These are phyloP conservation scores for Lipotes vexillifer DNA, from an alignment of 2,113 vertebrate species.

Conservation along the genomic window DNA sequence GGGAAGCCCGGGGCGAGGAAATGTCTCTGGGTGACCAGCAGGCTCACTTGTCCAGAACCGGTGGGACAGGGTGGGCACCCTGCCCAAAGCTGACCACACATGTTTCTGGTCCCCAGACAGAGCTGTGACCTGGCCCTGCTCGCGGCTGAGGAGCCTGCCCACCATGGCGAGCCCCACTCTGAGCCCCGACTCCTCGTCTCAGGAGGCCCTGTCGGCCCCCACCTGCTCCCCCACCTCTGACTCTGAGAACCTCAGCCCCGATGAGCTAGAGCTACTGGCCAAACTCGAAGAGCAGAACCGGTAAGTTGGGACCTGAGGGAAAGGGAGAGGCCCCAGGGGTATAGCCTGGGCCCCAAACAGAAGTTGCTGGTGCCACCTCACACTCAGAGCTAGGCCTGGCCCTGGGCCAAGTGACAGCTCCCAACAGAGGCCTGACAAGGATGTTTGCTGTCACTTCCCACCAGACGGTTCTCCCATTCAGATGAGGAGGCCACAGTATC, in stretches of 20 bases:
- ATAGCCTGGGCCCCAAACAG: neutral
- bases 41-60: neutral
- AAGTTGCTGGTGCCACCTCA: neutral
- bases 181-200: conserved; percentile 94
- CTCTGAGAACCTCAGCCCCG: conserved; percentile 94
- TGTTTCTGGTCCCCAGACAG: conserved; percentile 53
- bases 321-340: accelerated
- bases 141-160: conserved; percentile 58
- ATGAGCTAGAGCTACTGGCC: conserved; percentile 94
- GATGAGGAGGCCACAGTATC: neutral
- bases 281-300: conserved; percentile 98
- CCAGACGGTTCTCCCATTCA: neutral
- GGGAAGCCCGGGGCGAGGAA: neutral
- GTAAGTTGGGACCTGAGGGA: conserved; percentile 70
- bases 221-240: conserved; percentile 87
- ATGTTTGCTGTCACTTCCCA: neutral
- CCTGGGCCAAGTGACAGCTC: neutral
- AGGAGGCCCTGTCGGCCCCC: conserved; percentile 88
- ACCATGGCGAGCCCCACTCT: conserved; percentile 89
- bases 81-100: neutral
- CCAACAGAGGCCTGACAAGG: neutral
- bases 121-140: conserved; percentile 39
- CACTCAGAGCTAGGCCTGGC: neutral
- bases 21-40: neutral
- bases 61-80: neutral